A percentile compares a stretch with the other conserved stretches of the same genome.
Evolutionary conservation across 2,797 vertebrate species (phyloP).

Genomic region (Poeciliopsis gracilis): DNA sequence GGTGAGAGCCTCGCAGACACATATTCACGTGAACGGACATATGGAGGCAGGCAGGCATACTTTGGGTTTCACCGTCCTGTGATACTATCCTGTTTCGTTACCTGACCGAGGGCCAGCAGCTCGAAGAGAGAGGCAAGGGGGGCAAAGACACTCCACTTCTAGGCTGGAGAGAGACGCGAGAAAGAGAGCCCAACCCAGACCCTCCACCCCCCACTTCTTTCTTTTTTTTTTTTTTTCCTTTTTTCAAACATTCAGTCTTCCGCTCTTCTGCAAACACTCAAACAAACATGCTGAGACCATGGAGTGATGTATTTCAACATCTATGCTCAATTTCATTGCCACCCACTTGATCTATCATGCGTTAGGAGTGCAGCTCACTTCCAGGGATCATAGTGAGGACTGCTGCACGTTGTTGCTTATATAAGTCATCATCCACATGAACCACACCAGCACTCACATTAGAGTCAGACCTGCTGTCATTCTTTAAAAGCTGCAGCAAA

Average conservation of each 20-base stretch:
- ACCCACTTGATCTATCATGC: slow-evolving; percentile 53
- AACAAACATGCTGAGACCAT: slow-evolving; percentile 64
- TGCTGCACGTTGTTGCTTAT: slow-evolving; percentile 57
- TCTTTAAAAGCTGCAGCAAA: slow-evolving; percentile 22
- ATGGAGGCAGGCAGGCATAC: slow-evolving; percentile 81
- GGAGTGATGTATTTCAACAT: slow-evolving; percentile 62
- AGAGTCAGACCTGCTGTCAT: slow-evolving; percentile 44
- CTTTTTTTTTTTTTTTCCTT: slow-evolving; percentile 4
- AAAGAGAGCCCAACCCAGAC: slow-evolving; percentile 76
- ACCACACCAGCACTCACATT: slow-evolving; percentile 59
- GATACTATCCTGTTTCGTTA: slow-evolving; percentile 88
- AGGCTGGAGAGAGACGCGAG: slow-evolving; percentile 85
- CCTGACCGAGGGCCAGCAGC: slow-evolving; percentile 82
- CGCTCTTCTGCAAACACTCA: slow-evolving; percentile 71
- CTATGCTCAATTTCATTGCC: slow-evolving; percentile 60
- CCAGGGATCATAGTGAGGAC: slow-evolving; percentile 53
- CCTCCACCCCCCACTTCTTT: slow-evolving; percentile 29
- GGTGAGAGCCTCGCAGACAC: slow-evolving; percentile 84
- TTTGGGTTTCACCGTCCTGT: slow-evolving; percentile 87
- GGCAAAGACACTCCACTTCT: slow-evolving; percentile 78
- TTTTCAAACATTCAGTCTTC: slow-evolving; percentile 45
- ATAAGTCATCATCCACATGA: slow-evolving; percentile 62
- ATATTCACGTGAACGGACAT: slow-evolving; percentile 77
- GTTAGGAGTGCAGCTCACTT: slow-evolving; percentile 51
- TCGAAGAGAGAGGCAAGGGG: slow-evolving; percentile 70